Conservation (phyloP, 1,140 invertebrate genomes). For the Latrodectus geometricus region DNA sequence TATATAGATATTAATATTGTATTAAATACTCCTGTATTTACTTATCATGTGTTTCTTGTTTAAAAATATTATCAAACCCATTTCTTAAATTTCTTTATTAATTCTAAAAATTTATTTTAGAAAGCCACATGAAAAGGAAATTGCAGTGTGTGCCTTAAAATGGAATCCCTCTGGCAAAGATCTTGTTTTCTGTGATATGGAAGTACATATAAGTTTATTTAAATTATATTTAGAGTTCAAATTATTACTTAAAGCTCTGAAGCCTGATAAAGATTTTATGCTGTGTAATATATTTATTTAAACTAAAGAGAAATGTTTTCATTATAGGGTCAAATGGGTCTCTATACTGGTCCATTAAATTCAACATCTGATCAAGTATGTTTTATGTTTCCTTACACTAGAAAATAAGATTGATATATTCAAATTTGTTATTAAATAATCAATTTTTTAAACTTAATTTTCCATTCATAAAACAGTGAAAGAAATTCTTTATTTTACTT, state of each 20-base stretch:
- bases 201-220: slow-evolving; percentile 66
- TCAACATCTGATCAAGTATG: slow-evolving; percentile 21
- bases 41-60: not conserved
- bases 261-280: too few species aligned
- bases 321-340: slow-evolving; percentile 78
- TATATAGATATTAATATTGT: not conserved
- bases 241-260: not conserved
- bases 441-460: too few species aligned
- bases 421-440: too few species aligned
- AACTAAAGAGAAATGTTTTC: slow-evolving; percentile 11
- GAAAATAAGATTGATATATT: too few species aligned
- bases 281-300: not conserved
- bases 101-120: slow-evolving; percentile 61
- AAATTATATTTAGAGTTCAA: not conserved
- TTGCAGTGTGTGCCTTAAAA: slow-evolving; percentile 79
- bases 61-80: not conserved
- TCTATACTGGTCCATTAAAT: slow-evolving; percentile 67
- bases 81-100: not conserved
- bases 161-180: slow-evolving; percentile 84
- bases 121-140: slow-evolving; percentile 76
- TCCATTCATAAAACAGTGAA: too few species aligned
- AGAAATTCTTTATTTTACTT: too few species aligned
- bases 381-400: not conserved
- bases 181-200: slow-evolving; percentile 84
- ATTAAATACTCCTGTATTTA: not conserved